Conservation (phyloP, 2,888 invertebrate species). For the Plutella xylostella region DNA sequence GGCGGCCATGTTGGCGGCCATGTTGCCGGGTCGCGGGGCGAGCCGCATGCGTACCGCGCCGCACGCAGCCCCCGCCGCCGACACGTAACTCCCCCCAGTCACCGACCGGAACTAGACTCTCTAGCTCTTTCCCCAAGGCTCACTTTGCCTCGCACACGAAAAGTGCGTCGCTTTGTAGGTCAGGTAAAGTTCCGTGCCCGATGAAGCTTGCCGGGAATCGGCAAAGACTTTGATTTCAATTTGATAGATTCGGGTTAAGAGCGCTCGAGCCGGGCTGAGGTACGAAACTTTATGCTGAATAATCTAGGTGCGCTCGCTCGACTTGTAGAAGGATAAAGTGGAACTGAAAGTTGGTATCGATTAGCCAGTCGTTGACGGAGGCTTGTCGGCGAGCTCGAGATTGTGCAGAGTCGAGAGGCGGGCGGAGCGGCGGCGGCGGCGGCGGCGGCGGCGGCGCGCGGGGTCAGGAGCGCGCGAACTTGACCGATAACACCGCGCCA, state of each 20-base stretch:
- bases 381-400: neutral
- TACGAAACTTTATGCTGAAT: neutral
- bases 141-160: conserved; percentile 29
- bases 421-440: neutral
- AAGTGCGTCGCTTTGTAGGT: conserved; percentile 59
- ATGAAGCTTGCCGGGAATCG: conserved; percentile 58
- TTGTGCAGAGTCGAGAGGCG: neutral
- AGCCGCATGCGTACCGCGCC: conserved; percentile 66
- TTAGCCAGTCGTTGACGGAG: neutral
- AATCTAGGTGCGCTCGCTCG: neutral
- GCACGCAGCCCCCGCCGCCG: conserved; percentile 46
- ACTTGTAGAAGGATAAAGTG: neutral
- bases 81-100: conserved; percentile 41
- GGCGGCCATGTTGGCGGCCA: conserved; percentile 71
- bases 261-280: no score
- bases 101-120: conserved; percentile 35
- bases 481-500: no score
- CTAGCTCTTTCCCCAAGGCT: conserved; percentile 31
- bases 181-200: conserved; percentile 46
- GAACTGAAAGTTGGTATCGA: neutral
- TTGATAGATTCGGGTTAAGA: conserved; percentile 32
- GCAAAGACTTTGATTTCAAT: conserved; percentile 50
- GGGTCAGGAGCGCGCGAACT: conserved; percentile 28
- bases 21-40: conserved; percentile 60
- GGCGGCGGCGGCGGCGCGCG: neutral